A percentile compares a stretch with the other conserved stretches of the same genome.
These are phyloP conservation scores for Nasonovia ribisnigri DNA, from an alignment of 2,888 invertebrate genomes.

Conservation along the genomic window DNA sequence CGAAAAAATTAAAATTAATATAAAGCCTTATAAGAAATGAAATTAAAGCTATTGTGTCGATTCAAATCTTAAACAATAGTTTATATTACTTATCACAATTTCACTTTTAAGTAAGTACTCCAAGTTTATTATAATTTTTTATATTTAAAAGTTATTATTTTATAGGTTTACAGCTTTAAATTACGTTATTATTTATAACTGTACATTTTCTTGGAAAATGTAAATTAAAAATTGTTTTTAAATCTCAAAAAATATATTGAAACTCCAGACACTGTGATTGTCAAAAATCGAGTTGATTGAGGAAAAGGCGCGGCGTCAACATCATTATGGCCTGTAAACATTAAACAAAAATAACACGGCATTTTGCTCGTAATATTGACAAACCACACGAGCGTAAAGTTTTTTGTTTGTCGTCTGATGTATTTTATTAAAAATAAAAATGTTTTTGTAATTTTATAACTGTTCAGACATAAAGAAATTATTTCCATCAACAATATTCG, in stretches of 20 bases:
- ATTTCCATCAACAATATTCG: neutral
- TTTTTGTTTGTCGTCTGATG: neutral
- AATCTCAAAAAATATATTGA: neutral
- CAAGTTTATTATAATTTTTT: neutral
- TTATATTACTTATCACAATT: neutral
- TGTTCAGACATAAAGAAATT: neutral
- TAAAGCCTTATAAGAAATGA: neutral
- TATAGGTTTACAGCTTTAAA: neutral
- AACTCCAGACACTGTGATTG: neutral
- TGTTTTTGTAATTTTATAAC: neutral
- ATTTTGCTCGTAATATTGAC: slow-evolving; percentile 44
- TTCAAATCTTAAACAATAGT: neutral
- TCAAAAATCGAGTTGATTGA: slow-evolving; percentile 9
- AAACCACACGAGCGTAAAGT: slow-evolving; percentile 19
- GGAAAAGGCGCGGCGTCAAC: slow-evolving; percentile 3
- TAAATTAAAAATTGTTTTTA: slow-evolving; percentile 5
- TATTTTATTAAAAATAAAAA: slow-evolving; percentile 22
- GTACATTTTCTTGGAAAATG: neutral
- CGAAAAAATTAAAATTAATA: neutral
- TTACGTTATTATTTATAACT: neutral
- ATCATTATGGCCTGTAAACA: slow-evolving; percentile 59
- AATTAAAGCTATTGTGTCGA: neutral
- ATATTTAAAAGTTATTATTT: neutral
- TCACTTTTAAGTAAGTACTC: neutral
- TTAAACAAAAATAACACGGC: slow-evolving; percentile 3